These are phyloP conservation scores for Australoheros scitulus DNA, from an alignment of 2,113 vertebrate species.

Conservation along the genomic window DNA sequence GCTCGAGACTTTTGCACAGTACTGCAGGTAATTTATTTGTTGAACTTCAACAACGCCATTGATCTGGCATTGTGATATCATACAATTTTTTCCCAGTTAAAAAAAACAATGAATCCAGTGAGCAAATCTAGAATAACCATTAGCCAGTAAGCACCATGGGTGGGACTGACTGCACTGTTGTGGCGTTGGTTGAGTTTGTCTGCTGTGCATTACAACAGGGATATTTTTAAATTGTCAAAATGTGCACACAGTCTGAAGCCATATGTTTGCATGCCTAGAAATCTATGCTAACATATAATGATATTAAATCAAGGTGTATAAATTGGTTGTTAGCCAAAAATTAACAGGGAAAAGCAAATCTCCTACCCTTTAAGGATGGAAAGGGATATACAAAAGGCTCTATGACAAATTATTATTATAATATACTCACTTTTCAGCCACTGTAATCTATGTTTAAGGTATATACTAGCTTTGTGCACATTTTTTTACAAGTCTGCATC, in stretches of 20 bases:
- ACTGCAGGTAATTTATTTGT: not conserved
- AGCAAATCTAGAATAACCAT: not conserved
- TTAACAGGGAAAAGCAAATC: too few species aligned
- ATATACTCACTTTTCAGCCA: not conserved
- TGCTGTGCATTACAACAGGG: not conserved
- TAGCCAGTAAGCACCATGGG: not conserved
- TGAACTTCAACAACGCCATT: not conserved
- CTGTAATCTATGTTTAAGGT: too few species aligned
- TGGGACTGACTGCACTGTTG: not conserved
- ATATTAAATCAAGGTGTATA: too few species aligned
- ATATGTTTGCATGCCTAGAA: not conserved
- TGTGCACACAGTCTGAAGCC: not conserved
- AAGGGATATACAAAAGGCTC: too few species aligned
- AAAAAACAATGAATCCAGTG: not conserved
- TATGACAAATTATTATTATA: not conserved
- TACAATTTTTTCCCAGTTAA: not conserved
- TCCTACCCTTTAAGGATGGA: too few species aligned
- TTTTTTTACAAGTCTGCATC: not conserved
- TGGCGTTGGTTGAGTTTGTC: not conserved
- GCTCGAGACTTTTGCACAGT: not conserved
- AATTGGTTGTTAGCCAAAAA: too few species aligned
- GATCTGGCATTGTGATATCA: not conserved
- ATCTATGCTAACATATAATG: too few species aligned
- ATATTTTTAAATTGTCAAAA: too few species aligned
- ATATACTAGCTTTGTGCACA: not conserved